phyloP scores from a whole-genome alignment of 2,797 vertebrate genomes.

The Lerista edwardsae region DNA sequence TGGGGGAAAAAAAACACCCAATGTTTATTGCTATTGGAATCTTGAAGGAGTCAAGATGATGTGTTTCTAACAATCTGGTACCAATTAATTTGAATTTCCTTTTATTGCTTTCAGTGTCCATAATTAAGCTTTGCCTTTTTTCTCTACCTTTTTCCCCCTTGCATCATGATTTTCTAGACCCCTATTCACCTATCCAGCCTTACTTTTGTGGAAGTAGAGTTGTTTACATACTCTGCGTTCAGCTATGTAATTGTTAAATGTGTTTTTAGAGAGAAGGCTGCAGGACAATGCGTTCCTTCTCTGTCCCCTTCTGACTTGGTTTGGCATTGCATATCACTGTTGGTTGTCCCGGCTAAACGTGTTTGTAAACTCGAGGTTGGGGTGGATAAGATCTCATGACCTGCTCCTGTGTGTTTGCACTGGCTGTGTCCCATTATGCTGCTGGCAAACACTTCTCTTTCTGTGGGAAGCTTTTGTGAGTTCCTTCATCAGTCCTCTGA shows the following conservation, averaged over 20 bases:
- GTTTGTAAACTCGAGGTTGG: no score
- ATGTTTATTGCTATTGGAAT: slow-evolving; percentile 10
- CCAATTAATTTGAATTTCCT: not conserved
- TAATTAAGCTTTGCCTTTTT: not conserved
- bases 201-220: not conserved
- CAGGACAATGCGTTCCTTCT: no score
- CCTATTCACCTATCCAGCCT: not conserved
- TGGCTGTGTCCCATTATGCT: no score
- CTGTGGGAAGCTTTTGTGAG: no score
- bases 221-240: not conserved
- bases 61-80: not conserved
- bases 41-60: not conserved
- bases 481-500: no score
- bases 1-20: no score
- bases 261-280: not conserved
- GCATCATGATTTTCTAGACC: not conserved
- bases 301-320: no score
- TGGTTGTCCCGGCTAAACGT: no score
- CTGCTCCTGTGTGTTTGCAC: not conserved
- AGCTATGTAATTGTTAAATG: not conserved
- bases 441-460: no score
- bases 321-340: no score
- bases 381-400: not conserved
- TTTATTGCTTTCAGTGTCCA: not conserved
- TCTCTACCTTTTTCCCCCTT: not conserved